Base-by-base conservation (phyloP, 1,140 invertebrate genomes). In the Eumaeus atala region DNA sequence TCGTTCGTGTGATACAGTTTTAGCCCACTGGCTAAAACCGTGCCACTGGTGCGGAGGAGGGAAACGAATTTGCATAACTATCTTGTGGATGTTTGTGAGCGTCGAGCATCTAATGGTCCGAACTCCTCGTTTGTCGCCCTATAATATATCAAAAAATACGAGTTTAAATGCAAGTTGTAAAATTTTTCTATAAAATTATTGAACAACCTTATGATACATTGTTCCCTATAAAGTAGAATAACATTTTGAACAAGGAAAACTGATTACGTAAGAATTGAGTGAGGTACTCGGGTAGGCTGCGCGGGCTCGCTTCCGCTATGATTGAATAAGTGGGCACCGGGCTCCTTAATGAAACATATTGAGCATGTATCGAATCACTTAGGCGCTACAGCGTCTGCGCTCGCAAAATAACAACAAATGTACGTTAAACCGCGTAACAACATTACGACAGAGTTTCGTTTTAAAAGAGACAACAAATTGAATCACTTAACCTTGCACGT, bases 281-380 rank as follows among this genome's bases (percentile, higher is more conserved):
- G 65, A 65, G 73, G 69, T 62, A 62, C 52, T 58, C 59, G 60
- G 63, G 67, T 68, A 75, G 69, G 66, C 72, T 70, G 57, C 62
- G 66, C 67, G 51, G 57, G 54, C 63, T 67, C 74, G 68, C 77
- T 65, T 62, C 65, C 69, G 69, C 76, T 81, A 74, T 86, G 76
- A 86, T 86, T 84, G 76, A 86, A 86, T 86, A 83, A 86, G 72
- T 78, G 73, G 77, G 69, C 72, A 68, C 72, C 70, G 71, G 61
- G 63, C 70, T 76, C 68, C 72, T 71, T 87, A 87, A 87, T 86
- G 81, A 86, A 86, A 86, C 81, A 86, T 86, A 86, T 86, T 86
- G 83, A 82, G 83, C 74, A 71, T 77, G 78, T 84, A 84, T 86
- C 77, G 77, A 80, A 83, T 82, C 81, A 86, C 83, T 86, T 86